phyloP scores from a whole-genome alignment of 2,797 vertebrate genomes.

The Decapterus maruadsi region DNA sequence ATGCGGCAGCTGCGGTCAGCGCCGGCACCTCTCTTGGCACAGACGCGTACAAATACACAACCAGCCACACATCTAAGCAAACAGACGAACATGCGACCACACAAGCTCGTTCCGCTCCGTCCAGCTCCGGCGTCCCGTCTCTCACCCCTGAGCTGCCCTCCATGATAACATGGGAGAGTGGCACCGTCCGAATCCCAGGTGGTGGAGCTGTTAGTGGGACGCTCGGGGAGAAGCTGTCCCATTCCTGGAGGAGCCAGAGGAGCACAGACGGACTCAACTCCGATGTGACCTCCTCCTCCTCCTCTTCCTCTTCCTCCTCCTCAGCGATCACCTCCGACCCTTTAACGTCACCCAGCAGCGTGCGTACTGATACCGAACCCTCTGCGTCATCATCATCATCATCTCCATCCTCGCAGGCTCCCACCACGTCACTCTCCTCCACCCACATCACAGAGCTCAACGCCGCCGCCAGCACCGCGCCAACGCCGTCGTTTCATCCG shows the following conservation, averaged over 20 bases:
- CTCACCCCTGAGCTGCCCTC: constrained; percentile 13
- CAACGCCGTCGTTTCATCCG: constrained; percentile 23
- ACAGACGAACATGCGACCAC: constrained; percentile 2
- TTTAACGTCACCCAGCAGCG: constrained; percentile 20
- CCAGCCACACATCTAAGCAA: constrained; percentile 5
- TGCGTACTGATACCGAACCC: constrained; percentile 18
- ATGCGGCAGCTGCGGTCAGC: neutral
- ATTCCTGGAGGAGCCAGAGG: constrained; percentile 52
- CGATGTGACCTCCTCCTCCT: constrained; percentile 22
- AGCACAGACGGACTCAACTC: constrained; percentile 35
- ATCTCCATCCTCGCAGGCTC: constrained; percentile 19
- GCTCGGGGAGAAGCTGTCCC: constrained; percentile 5
- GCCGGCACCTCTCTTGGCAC: neutral
- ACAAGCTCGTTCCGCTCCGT: neutral
- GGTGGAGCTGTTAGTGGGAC: constrained; percentile 24
- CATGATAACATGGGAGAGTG: constrained; percentile 28
- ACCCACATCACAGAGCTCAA: constrained; percentile 29
- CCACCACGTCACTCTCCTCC: constrained; percentile 21
- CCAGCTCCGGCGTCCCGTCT: constrained; percentile 2
- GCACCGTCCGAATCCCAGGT: neutral
- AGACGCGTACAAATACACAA: constrained; percentile 6
- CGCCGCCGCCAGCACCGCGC: neutral
- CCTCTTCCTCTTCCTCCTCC: constrained; percentile 16
- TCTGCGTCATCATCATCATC: constrained; percentile 18
- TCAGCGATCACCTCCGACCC: constrained; percentile 42